Conservation (phyloP, 2,113 vertebrate species). For the Willisornis vidua region DNA sequence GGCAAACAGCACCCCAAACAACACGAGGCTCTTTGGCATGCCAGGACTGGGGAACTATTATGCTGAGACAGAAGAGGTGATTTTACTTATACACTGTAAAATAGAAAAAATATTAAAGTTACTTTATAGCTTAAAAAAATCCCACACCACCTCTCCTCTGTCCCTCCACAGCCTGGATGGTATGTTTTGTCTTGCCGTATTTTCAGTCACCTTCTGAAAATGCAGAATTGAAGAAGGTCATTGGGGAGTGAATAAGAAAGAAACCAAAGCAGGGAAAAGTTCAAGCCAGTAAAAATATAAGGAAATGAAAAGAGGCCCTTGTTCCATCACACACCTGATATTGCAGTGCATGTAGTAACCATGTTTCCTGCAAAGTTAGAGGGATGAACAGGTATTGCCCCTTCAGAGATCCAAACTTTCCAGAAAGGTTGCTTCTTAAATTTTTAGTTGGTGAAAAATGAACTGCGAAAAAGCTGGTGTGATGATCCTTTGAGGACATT, state of each 20-base stretch:
- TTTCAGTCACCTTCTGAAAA: constrained; percentile 1
- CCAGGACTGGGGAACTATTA: constrained; percentile 38
- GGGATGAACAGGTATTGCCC: background rate
- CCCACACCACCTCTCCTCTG: background rate
- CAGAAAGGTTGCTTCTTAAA: constrained; percentile 50
- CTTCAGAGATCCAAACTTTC: background rate
- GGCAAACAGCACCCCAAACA: constrained; percentile 42
- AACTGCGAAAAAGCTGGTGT: constrained; percentile 51
- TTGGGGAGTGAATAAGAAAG: background rate
- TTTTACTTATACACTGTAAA: background rate
- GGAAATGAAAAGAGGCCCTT: background rate
- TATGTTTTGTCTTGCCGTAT: background rate
- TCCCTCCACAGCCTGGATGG: background rate
- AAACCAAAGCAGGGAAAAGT: background rate
- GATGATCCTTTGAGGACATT: constrained; percentile 70
- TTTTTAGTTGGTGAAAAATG: constrained; percentile 77
- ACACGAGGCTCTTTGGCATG: background rate
- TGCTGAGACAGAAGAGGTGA: background rate
- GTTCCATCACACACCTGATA: background rate
- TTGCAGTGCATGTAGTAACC: background rate
- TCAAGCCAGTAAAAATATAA: background rate
- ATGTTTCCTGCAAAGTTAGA: background rate
- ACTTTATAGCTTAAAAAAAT: background rate
- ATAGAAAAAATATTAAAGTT: background rate
- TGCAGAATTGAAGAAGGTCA: background rate